Evolutionary conservation across 2,113 vertebrate genomes (phyloP), one percentile per base, ranked within the genome.

Genomic region (Calypte anna): DNA sequence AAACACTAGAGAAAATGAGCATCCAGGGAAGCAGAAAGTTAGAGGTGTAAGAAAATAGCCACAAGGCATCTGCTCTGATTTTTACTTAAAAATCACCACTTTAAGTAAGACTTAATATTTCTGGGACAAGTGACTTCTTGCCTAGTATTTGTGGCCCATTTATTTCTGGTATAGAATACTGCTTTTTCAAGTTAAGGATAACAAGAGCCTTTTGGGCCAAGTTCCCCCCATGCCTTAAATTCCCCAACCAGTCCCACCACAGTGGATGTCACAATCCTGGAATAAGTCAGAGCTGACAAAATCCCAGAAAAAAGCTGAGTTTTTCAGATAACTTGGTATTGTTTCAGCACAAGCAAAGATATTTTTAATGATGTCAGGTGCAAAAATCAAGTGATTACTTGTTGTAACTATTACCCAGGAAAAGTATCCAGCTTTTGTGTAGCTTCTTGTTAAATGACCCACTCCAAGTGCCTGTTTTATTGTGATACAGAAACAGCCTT

Each of bases 371-470:
- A 51, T 67, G n/a, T 64, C 92, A 80, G 66, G 82, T 83, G 75
- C 67, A 88, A 91, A 93, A 93, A 91, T 58, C 70, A 77, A 77
- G 69, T 53, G 51, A 83, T 87, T 94, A 53, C 46, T 79, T 36
- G 69, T 83, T 81, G 83, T 75, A 85, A 69, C 82, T 33, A 55
- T 89, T 55, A 64, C 44, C n/a, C 63, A 77, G 63, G 67, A 94
- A 94, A 96, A 91, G 58, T 1, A 3, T 64, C 69, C 80, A 91
- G 43, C 43, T 69, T 85, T 79, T 82, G 84, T 88, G 75, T 55
- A 64, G 43, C 44, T 82, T 72, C 61, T n/a, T 81, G 57, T 90
- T 79, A 90, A 95, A 89, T 86, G 90, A 58, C 51, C 55, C 77
- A 18, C 67, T 88, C 50, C 17, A 72, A 73, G 70, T 9, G 54